Evolutionary conservation across 2,888 invertebrate genomes (phyloP).

Genomic region (Flexamia atlantica): DNA sequence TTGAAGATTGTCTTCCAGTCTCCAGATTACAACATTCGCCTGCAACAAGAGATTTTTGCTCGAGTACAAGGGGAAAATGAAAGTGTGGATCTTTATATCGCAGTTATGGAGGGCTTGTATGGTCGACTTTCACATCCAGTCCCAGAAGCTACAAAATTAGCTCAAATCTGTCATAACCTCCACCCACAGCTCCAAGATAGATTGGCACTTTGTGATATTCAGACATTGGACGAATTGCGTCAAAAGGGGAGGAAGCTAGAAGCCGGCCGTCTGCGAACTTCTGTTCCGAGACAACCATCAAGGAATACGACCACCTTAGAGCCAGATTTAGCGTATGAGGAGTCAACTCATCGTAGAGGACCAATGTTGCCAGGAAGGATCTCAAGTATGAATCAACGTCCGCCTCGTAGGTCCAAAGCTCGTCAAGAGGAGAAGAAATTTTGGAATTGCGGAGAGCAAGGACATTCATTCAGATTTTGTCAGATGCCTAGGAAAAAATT

Average conservation of each 20-base stretch:
- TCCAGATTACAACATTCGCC: too few relatives aligned
- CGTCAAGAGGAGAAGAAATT: not conserved
- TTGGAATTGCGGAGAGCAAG: constrained; percentile 20
- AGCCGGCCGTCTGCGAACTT: not conserved
- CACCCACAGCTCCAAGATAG: constrained; percentile 36
- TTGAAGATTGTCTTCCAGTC: too few relatives aligned
- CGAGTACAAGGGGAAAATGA: too few relatives aligned
- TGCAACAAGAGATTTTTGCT: too few relatives aligned
- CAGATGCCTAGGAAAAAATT: not conserved
- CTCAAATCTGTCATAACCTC: constrained; percentile 17
- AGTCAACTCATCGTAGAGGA: constrained; percentile 1
- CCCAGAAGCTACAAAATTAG: not conserved
- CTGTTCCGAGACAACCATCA: too few relatives aligned
- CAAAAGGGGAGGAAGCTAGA: not conserved
- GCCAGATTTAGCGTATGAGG: constrained; percentile 25
- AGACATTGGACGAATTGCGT: not conserved
- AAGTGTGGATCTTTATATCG: not conserved
- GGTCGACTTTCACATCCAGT: not conserved
- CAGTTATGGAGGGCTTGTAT: constrained; percentile 42
- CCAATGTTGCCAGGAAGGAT: not conserved
- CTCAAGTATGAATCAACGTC: not conserved
- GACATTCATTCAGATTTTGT: not conserved
- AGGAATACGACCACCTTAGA: not conserved
- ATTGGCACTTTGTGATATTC: constrained; percentile 14
- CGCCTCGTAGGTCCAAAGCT: not conserved